Base-by-base conservation (phyloP, 2,113 vertebrate genomes). In the Elanus axillaris region DNA sequence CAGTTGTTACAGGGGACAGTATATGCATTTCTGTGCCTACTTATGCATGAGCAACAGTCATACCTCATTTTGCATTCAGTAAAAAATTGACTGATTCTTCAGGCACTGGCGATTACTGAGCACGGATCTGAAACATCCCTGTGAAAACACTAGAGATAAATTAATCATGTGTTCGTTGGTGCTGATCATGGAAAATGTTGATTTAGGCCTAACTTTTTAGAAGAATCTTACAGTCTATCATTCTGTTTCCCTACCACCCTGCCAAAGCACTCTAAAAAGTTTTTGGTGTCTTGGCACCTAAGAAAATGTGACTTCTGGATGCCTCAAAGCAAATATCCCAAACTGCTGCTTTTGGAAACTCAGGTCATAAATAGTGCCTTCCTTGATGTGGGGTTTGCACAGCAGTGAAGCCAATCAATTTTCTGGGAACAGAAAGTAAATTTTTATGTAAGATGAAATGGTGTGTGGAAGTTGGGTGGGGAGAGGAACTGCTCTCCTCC, bases 391-490 rank as follows among this genome's bases (percentile, higher is more conserved):
- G 29, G 16, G 14, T 71, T 94, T 90, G 31, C 38, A 31, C 0
- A 0, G 10, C 17, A 59, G 55, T 4, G 18, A 53, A 47, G 47
- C 8, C 26, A 52, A 42, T 50, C 13, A 45, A 4, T 34, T 87
- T 82, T 69, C 45, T 36, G 45, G 45, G 34, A 72, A 21, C 15
- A 9, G 0, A 21, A 36, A 58, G 26, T 10, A 52, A 29, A 3
- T 25, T 79, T 66, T 90, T 62, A 13, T 11, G 7, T 18, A 47
- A 83, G 42, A 56, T 4, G 10, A 60, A 83, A 32, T 12, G 21
- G 20, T 0, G 0, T 2, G 14, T 53, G 48, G 13, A 62, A 77
- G 10, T 3, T 58, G 25, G 4, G 13, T 53, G 34, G 32, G 42
- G 19, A 76, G 26, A 67, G 20, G 32, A 82, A 2, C 8, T 1